Base-by-base conservation (phyloP, 64 coral and sea anemone species). In the Actinia equina region DNA sequence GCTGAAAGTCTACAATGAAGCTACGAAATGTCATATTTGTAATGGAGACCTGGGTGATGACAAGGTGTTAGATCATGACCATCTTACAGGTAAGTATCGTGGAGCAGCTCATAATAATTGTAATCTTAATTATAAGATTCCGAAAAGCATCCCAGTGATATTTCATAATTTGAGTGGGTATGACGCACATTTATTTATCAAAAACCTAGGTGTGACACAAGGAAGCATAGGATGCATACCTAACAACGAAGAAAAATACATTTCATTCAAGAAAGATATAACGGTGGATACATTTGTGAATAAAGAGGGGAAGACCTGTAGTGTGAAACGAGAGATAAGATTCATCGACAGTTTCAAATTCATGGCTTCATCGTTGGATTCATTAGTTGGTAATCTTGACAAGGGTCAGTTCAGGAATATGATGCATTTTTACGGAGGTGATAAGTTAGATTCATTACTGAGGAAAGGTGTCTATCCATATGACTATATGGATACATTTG, bases 381-480 rank as follows among this genome's bases (percentile, higher is more conserved):
- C n/a, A 17, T 43, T 86, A 22, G 74, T 86, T 49, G 7, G 7
- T 20, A 91, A 91, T 80, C 3, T 91, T 2, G 17, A 37, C 45
- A 69, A 17, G 19, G 83, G 57, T 0, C 20, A 19, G 6, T 91
- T 80, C 22, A 71, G 42, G 59, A 79, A 60, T 2, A 12, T 85
- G 7, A 51, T 8, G 16, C 86, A 7, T 27, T 76, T 60, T 18
- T 91, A 67, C 76, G 20, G 30, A 41, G 44, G 69, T 17, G 42
- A 77, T 44, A 17, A 86, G 23, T 30, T 80, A 17, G 19, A 91
- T 4, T 25, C 86, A 30, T 59, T 91, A 18, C 46, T 20, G 22
- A 76, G 54, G 59, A 91, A 91, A 69, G 89, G 83, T n/a, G 74
- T 91, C 42, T 91, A 23, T 65, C 89, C 89, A 4, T 91, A 91